Conservation (phyloP, 2,113 vertebrate species). For the Mirza zaza region DNA sequence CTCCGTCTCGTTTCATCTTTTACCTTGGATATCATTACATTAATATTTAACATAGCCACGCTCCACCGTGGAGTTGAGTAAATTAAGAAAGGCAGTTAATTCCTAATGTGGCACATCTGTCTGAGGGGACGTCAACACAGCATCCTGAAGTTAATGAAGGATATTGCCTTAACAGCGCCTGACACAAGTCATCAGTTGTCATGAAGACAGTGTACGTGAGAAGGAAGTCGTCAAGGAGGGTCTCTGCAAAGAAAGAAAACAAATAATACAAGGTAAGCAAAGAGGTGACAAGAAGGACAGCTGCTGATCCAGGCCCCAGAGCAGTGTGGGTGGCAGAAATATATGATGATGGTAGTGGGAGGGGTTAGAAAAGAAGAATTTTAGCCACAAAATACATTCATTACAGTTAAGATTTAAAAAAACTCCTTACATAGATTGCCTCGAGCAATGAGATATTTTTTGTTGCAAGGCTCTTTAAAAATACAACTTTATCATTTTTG, state of each 20-base stretch:
- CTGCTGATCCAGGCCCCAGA: not conserved
- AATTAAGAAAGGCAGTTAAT: slow-evolving; percentile 72
- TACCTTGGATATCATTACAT: not conserved
- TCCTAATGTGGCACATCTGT: slow-evolving; percentile 58
- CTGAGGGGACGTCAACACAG: not conserved
- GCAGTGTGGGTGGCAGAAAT: not conserved
- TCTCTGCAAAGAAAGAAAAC: slow-evolving; percentile 87
- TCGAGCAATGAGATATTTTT: not conserved
- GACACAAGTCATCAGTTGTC: slow-evolving; percentile 96
- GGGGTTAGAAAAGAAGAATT: not conserved
- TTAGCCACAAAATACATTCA: not conserved
- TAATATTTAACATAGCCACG: slow-evolving; percentile 55
- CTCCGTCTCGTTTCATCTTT: slow-evolving; percentile 37
- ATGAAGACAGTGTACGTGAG: slow-evolving; percentile 98
- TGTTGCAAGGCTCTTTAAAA: slow-evolving; percentile 24
- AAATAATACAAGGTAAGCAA: slow-evolving; percentile 37
- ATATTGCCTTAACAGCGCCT: slow-evolving; percentile 98
- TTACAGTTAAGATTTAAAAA: not conserved
- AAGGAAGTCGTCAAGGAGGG: slow-evolving; percentile 96
- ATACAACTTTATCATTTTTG: not conserved
- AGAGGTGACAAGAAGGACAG: not conserved
- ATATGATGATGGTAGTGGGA: not conserved
- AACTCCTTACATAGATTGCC: not conserved
- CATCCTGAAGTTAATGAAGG: slow-evolving; percentile 84
- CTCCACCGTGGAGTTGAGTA: not conserved